These are phyloP conservation scores for Thera britannica DNA, from an alignment of 2,888 invertebrate genomes.

Conservation along the genomic window DNA sequence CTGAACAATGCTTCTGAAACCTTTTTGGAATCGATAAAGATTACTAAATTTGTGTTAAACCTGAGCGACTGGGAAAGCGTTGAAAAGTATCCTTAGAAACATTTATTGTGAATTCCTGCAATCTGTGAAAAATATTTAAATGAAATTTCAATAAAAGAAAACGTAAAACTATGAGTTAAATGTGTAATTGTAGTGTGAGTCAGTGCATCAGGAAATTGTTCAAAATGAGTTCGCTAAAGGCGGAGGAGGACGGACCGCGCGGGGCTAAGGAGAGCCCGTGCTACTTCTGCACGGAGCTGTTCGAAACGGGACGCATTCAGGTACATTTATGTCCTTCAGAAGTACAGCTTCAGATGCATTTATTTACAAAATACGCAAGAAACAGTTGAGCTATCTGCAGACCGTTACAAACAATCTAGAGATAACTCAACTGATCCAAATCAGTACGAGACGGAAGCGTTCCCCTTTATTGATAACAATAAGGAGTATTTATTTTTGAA, in stretches of 20 bases:
- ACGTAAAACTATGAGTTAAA: constrained; percentile 4
- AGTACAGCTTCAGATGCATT: no score
- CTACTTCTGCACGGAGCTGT: constrained; percentile 88
- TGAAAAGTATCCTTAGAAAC: background rate
- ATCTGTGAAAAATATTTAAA: no score
- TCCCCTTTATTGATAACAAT: no score
- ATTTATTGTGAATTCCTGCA: no score
- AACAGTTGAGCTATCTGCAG: no score
- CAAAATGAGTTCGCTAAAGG: constrained; percentile 62
- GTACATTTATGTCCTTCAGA: constrained; percentile 45
- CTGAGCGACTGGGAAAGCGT: background rate
- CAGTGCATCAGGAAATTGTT: constrained; percentile 3
- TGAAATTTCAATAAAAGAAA: background rate
- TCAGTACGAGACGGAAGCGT: no score
- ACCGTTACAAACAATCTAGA: no score
- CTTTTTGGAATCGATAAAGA: background rate
- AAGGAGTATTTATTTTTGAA: no score
- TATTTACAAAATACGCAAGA: no score
- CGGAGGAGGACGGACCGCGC: constrained; percentile 31
- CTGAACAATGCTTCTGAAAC: background rate
- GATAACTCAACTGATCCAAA: no score
- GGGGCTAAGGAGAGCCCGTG: constrained; percentile 82
- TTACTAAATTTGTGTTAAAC: background rate
- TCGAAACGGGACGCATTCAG: constrained; percentile 87
- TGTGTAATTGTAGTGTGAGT: constrained; percentile 12